Evolutionary conservation across 1,140 invertebrate genomes (phyloP), one percentile per base, ranked within the genome.

Genomic region (Ostrea edulis): DNA sequence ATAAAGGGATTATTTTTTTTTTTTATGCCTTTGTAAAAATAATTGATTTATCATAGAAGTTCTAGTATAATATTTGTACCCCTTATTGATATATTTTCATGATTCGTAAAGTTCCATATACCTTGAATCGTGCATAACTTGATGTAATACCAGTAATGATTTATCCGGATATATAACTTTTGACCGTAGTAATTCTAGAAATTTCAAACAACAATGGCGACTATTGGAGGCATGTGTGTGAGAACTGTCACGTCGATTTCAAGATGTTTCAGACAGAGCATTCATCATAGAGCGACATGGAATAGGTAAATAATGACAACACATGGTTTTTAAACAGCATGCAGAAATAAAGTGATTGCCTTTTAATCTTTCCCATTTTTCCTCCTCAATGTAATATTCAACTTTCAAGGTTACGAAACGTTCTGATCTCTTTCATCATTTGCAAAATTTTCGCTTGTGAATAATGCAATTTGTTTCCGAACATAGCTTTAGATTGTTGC

Each of bases 151-250:
- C 29, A 29, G 8, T 14, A 25, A 14, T 29, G 11, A 77, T 77
- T 29, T 77, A 7, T 12, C 25, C 68, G 68, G 68, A 77, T 77
- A 77, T 77, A 77, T 35, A 35, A 29, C 4, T 3, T 22, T 25
- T 25, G 68, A 77, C 68, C 82, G 20, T 35, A 83, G 17, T n/a
- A 17, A 8, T n/a, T 52, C 12, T 22, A 8, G 12, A 44, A 53
- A 53, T 83, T 83, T 52, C 17, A 9, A 52, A 17, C 29, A 53
- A 90, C 82, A 52, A 90, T 90, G 89, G 89, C 89, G 29, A 88
- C 89, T 20, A 29, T 86, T 0, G 53, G 85, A n/a, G 87, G 87
- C 89, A 90, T 90, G 89, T 90, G 89, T 58, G 55, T 90, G 53
- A 52, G 88, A 52, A 85, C 83, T 71, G 35, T 86, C 52, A 84